phyloP scores from a whole-genome alignment of 2,113 vertebrate species.

The Piaya cayana region DNA sequence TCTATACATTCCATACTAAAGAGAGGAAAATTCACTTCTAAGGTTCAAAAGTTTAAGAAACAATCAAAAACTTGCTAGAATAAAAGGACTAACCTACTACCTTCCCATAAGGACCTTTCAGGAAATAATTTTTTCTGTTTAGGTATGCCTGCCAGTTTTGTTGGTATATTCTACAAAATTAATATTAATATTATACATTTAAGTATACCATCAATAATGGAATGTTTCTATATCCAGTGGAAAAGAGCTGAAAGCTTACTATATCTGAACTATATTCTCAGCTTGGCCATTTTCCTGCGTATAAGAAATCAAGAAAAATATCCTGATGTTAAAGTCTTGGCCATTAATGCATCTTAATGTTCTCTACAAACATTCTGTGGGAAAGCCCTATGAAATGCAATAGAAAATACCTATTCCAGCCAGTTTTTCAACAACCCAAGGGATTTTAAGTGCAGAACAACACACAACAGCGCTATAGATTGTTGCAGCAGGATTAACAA shows the following conservation, averaged over 20 bases:
- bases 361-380: background rate
- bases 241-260: background rate
- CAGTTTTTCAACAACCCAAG: background rate
- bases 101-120: background rate
- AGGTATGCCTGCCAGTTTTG: background rate
- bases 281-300: background rate
- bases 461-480: background rate
- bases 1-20: background rate
- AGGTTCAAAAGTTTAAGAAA: background rate
- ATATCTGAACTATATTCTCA: background rate
- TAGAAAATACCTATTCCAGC: background rate
- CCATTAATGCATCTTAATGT: background rate
- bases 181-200: background rate
- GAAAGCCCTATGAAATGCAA: background rate
- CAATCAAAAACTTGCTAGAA: background rate
- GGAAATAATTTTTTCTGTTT: background rate
- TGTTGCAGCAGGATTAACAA: background rate
- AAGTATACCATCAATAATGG: background rate
- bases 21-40: background rate
- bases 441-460: background rate
- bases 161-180: background rate
- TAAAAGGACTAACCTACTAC: background rate
- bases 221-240: background rate
- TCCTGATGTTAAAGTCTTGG: background rate
- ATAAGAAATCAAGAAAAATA: background rate